These are phyloP conservation scores for Caenorhabditis sp. DNA, from an alignment of 2,888 invertebrate species.

Conservation along the genomic window DNA sequence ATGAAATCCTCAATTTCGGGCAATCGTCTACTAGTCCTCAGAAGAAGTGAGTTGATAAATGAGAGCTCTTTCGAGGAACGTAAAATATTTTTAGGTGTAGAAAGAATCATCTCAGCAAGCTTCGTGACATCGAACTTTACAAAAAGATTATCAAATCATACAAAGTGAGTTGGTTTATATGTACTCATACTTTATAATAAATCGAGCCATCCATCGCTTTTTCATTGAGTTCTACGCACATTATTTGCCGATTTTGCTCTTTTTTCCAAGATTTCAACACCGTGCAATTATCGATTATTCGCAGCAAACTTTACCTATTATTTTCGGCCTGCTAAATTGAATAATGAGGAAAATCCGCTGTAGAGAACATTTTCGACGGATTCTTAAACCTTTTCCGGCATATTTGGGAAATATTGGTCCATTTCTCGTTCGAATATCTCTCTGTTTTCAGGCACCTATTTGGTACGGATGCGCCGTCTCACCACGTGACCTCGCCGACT, in stretches of 20 bases:
- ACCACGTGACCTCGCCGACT: slow-evolving; percentile 66
- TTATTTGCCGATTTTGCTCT: too few species aligned
- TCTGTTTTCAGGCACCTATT: slow-evolving; percentile 35
- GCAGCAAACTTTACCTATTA: neutral
- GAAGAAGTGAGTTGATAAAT: slow-evolving; percentile 35
- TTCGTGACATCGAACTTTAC: slow-evolving; percentile 49
- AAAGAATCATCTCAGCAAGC: slow-evolving; percentile 25
- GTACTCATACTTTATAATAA: too few species aligned
- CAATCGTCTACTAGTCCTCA: slow-evolving; percentile 36
- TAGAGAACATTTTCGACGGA: too few species aligned
- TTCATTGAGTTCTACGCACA: neutral
- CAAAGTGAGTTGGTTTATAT: slow-evolving; percentile 31
- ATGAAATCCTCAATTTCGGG: slow-evolving; percentile 33
- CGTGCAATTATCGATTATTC: neutral
- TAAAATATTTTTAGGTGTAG: slow-evolving; percentile 16
- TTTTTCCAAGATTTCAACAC: slow-evolving; percentile 1
- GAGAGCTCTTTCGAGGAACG: neutral
- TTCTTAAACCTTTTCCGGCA: too few species aligned
- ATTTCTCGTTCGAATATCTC: too few species aligned
- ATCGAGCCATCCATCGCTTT: too few species aligned
- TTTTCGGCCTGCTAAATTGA: too few species aligned
- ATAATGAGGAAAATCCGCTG: too few species aligned
- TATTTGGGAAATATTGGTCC: too few species aligned
- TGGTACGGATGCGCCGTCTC: slow-evolving; percentile 61
- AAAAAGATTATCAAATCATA: slow-evolving; percentile 58